Conservation (phyloP, 2,888 invertebrate species). For the Zygaena filipendulae region DNA sequence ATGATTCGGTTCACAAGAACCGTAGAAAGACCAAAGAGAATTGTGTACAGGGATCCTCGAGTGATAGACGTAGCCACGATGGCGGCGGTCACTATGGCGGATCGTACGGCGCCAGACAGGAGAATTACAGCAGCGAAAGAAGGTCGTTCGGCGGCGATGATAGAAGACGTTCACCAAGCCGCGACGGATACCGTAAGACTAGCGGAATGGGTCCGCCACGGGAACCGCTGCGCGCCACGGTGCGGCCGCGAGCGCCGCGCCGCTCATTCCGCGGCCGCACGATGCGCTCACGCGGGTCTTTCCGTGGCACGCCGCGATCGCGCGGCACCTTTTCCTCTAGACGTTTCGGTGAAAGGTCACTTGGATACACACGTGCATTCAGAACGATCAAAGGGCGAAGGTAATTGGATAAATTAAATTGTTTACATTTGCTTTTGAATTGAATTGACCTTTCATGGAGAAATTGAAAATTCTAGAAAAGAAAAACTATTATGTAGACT, state of each 20-base stretch:
- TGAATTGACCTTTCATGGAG: too few species aligned
- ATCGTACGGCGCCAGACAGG: conserved; percentile 67
- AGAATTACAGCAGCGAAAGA: conserved; percentile 59
- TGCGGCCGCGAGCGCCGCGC: conserved; percentile 62
- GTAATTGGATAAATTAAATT: conserved; percentile 45
- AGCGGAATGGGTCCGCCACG: conserved; percentile 62
- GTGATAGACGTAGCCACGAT: conserved; percentile 68
- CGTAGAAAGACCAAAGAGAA: too few species aligned
- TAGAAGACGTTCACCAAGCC: conserved; percentile 63
- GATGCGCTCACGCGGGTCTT: conserved; percentile 63
- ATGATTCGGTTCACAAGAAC: too few species aligned
- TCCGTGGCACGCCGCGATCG: conserved; percentile 66
- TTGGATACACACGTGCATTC: conserved; percentile 52
- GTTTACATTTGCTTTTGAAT: conserved; percentile 29
- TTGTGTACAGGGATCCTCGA: conserved; percentile 66
- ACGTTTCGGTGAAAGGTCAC: conserved; percentile 48
- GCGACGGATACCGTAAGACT: conserved; percentile 58
- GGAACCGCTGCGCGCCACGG: conserved; percentile 35
- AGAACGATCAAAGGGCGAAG: conserved; percentile 59
- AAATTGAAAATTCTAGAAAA: too few species aligned
- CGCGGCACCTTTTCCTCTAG: conserved; percentile 52
- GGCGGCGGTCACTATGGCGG: conserved; percentile 66
- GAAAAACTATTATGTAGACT: too few species aligned
- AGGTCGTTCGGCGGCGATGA: conserved; percentile 64
- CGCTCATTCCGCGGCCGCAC: conserved; percentile 63